Conservation (phyloP, 2,797 vertebrate genomes). For the Acanthis flammea region DNA sequence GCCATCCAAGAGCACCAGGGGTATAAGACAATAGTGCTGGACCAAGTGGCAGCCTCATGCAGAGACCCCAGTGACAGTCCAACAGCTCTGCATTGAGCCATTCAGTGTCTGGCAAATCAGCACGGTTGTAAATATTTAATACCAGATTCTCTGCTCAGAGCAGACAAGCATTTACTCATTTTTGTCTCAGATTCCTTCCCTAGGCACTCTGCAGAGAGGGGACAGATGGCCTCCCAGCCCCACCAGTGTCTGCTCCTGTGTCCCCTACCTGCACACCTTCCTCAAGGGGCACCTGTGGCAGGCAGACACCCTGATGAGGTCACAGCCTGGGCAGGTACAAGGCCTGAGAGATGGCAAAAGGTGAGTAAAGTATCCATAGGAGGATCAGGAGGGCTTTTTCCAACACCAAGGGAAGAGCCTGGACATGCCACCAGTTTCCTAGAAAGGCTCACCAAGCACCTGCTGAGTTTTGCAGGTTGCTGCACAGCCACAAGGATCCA, state of each 20-base stretch:
- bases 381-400: not conserved
- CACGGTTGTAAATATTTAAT: not conserved
- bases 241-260: fast-evolving
- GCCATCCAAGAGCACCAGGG: not conserved
- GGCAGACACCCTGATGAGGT: fast-evolving
- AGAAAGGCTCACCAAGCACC: not conserved
- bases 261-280: not conserved
- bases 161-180: not conserved
- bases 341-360: not conserved
- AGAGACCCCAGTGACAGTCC: not conserved
- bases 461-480: not conserved
- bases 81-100: fast-evolving
- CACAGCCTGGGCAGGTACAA: not conserved
- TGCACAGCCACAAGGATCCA: not conserved
- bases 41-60: not conserved
- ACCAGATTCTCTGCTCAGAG: not conserved
- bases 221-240: not conserved
- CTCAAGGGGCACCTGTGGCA: fast-evolving
- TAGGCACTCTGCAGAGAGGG: not conserved
- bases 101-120: not conserved
- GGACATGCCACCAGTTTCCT: not conserved
- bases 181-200: not conserved
- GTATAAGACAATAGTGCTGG: not conserved
- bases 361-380: fast-evolving
- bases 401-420: not conserved